These are phyloP conservation scores for Cryptophagus acutangulus DNA, from an alignment of 2,888 invertebrate genomes.

Conservation along the genomic window DNA sequence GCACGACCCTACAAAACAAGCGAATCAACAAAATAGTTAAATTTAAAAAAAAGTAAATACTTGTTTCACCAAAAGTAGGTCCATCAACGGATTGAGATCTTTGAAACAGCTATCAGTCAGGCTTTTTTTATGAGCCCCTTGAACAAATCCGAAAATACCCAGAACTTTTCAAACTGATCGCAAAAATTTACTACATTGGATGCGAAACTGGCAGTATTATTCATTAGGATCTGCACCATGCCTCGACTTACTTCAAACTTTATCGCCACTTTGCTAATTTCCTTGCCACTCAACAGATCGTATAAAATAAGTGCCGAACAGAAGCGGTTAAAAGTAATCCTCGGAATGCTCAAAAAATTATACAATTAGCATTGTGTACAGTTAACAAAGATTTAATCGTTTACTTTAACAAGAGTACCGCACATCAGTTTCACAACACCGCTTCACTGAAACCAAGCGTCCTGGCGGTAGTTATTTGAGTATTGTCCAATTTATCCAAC, in stretches of 20 bases:
- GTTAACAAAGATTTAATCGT: too few species aligned
- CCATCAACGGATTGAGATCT: conserved; percentile 78
- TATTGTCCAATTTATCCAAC: too few species aligned
- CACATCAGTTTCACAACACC: too few species aligned
- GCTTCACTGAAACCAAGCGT: too few species aligned
- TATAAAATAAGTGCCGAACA: conserved; percentile 81
- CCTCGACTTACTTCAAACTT: conserved; percentile 71
- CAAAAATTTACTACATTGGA: conserved; percentile 75
- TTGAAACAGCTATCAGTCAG: conserved; percentile 76
- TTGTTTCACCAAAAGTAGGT: conserved; percentile 82
- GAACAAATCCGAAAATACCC: conserved; percentile 76
- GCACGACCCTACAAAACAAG: conserved; percentile 65
- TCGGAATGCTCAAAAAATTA: conserved; percentile 53
- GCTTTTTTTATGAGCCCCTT: conserved; percentile 64
- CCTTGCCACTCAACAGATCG: conserved; percentile 67
- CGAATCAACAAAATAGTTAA: too few species aligned
- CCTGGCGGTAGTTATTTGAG: too few species aligned
- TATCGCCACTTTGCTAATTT: conserved; percentile 63
- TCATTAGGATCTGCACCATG: conserved; percentile 70
- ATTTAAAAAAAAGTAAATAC: too few species aligned
- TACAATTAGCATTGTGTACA: too few species aligned
- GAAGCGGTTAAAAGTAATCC: conserved; percentile 67
- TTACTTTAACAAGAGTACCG: too few species aligned
- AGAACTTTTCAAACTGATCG: conserved; percentile 72
- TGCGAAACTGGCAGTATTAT: conserved; percentile 66